Evolutionary conservation across 2,888 invertebrate genomes (phyloP), one percentile per base, ranked within the genome.

Genomic region (Drosophila lacicola): DNA sequence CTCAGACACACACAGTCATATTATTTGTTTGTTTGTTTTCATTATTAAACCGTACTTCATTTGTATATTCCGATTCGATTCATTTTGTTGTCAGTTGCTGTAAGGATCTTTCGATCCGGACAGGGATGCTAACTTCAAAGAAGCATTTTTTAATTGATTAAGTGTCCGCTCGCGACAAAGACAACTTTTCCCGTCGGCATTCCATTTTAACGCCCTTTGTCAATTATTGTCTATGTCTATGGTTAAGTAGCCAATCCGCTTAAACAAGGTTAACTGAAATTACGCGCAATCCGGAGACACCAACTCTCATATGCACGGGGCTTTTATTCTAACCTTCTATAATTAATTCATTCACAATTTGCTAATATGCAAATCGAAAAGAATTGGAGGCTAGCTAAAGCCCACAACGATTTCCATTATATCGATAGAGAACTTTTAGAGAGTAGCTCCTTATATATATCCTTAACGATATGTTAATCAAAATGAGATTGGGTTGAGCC

Each of bases 11-110:
- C 51, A 21, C 46, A 5, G 9, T 29, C 29, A 25, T 25, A 37
- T 25, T 2, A 25, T 41, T 66, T 73, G 69, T 73, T 72, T 87
- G 61, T 78, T 75, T 88, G 64, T 74, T 71, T 79, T 79, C 68
- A 80, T 88, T 88, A 79, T 74, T 77, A 74, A 80, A 73, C 72
- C 65, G 58, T 71, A 65, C 73, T 70, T 80, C 56, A 82, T 80
- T 80, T 85, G 70, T 74, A 50, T 76, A 76, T 67, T 55, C 41
- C 47, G 39, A 57, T 71, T 62, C 57, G 62, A 62, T 81, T 82
- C 41, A 66, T 60, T 62, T 53, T n/a, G 34, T 17, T 42, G 9
- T 9, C 3, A 39, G 11, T 39, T n/a, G n/a, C 4, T 3, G n/a
- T 4, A 11, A n/a, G 14, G 49, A 57, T 57, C 39, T 10, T 10